Evolutionary conservation across 2,113 vertebrate species (phyloP), one percentile per base, ranked within the genome.

Genomic region (Speoplatyrhinus poulsoni): DNA sequence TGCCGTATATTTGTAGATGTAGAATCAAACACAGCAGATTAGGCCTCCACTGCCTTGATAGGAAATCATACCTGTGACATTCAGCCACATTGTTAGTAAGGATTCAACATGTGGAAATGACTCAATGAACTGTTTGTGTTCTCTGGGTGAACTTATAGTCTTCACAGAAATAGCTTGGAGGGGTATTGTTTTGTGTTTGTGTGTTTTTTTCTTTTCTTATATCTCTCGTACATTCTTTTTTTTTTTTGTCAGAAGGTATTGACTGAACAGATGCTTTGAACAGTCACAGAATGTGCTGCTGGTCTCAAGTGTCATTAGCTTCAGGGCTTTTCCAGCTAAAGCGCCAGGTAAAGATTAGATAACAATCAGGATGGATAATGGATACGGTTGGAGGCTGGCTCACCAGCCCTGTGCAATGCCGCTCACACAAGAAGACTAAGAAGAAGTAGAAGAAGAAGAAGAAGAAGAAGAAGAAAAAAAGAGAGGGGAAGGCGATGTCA

Each of bases 271-370:
- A 79, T 80, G 85, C 88, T 91, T 88, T 88, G 91, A 91, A 90
- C 83, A 82, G 69, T 81, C 82, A 77, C 73, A 88, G 89, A 86
- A 89, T 88, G 88, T 86, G 88, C 81, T 89, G 83, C 83, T 86
- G 80, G 85, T 91, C 87, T 93, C 90, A 81, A 88, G 88, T 93
- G 88, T 92, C 91, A 89, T 93, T 91, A 91, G 88, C 90, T 91
- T 77, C 75, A 63, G 90, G 90, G 88, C 84, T 85, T 89, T 91
- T 87, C 80, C 80, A 88, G 82, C 84, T 73, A 60, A 7, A 83
- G 88, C 75, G 82, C 85, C 91, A 92, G 91, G 90, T 93, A 90
- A 90, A 90, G 91, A 93, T 92, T 91, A 93, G 88, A 93, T 92
- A 93, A 90, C 90, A 89, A 93, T 93, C 91, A 88, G 84, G 63